Evolutionary conservation across 2,888 invertebrate genomes (phyloP).

Genomic region (Ochropleura plecta): DNA sequence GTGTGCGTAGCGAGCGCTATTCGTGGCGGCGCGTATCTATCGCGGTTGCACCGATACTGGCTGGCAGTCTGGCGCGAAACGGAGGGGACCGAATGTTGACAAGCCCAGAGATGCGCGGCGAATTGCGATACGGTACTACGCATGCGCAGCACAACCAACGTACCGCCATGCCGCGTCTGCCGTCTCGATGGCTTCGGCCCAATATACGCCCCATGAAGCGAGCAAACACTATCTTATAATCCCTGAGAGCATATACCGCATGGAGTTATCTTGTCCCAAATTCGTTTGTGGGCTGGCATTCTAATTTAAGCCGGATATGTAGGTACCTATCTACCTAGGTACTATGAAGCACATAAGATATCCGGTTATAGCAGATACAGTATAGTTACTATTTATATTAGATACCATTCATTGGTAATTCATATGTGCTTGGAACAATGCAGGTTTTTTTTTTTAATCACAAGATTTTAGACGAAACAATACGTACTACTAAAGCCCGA

Average conservation of each 20-base stretch:
- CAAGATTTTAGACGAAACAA: neutral
- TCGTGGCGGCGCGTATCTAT: slow-evolving; percentile 73
- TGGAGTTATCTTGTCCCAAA: slow-evolving; percentile 37
- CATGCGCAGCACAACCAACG: slow-evolving; percentile 57
- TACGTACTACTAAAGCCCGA: too few species aligned
- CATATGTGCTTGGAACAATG: neutral
- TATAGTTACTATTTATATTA: too few species aligned
- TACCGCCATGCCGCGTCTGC: slow-evolving; percentile 22
- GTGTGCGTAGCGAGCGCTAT: slow-evolving; percentile 63
- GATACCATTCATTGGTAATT: neutral
- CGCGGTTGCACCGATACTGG: slow-evolving; percentile 81
- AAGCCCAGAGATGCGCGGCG: slow-evolving; percentile 67
- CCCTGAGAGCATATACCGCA: slow-evolving; percentile 42
- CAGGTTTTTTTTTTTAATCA: neutral
- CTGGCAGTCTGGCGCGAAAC: slow-evolving; percentile 78
- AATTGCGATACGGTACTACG: slow-evolving; percentile 58
- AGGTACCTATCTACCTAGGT: neutral
- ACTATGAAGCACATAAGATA: too few species aligned
- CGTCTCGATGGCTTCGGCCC: slow-evolving; percentile 33
- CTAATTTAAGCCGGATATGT: slow-evolving; percentile 25
- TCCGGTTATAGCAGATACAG: too few species aligned
- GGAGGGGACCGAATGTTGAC: slow-evolving; percentile 72
- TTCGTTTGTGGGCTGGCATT: slow-evolving; percentile 29
- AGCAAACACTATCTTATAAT: slow-evolving; percentile 32
- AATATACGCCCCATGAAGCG: slow-evolving; percentile 42